Base-by-base conservation (phyloP, 2,888 invertebrate species). In the Caenorhabditis virilis region DNA sequence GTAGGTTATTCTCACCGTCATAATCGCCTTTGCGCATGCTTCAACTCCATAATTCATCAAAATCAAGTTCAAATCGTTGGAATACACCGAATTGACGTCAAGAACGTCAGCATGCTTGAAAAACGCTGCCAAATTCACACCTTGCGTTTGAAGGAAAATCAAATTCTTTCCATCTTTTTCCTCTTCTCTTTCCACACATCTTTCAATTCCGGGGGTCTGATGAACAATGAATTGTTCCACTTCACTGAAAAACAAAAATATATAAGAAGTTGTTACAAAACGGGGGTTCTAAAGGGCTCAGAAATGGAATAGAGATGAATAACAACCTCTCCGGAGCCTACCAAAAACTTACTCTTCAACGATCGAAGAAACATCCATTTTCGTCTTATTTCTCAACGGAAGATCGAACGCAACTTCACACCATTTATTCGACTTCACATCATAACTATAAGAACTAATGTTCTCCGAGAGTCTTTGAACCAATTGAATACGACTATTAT, bases 31-130 rank as follows among this genome's bases (percentile, higher is more conserved):
- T 48, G 89, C 88, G 0, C 95, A 97, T 0, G 98, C 97, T 86
- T 98, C 98, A 69, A 98, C 93, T 0, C 98, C 98, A 82, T 94
- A 98, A 35, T 59, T 69, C 11, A 89, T 87, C 0, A 93, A 91
- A 78, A 98, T 90, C 1, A 90, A 89, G 80, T 95, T 92, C 63
- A 98, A 91, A 83, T 97, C 93, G 83, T 99, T 99, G 36, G 91
- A 91, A 84, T 94, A 93, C 26, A 83, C 57, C 16, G 72, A 69
- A 58, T 79, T 80, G 27, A 83, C 74, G 84, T 94, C 90, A 26
- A 95, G 84, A 2, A 92, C 82, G 53, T 90, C 86, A 51, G 89
- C 87, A 83, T 92, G 90, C 78, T 91, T 90, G 78, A 90, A 92
- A 89, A 98, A 91, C 86, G 92, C 92, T 2, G 57, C 57, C 54